phyloP scores from a whole-genome alignment of 2,888 invertebrate species.

The Scaptomyza parva region DNA sequence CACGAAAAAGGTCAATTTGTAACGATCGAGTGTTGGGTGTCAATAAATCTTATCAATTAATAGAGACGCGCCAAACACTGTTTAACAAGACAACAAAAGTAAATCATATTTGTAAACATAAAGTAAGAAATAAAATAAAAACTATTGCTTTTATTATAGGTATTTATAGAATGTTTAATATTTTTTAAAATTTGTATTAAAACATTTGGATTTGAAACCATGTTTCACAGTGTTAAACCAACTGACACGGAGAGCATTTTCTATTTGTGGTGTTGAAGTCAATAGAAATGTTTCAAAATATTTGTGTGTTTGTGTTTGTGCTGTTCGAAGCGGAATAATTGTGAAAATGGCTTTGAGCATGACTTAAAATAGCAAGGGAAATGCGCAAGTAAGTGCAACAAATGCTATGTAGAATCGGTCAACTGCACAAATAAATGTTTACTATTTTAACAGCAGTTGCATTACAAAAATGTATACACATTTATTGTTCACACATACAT shows the following conservation, averaged over 20 bases:
- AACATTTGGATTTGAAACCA: neutral
- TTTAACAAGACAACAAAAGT: constrained; percentile 1
- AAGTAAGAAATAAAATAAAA: too few species aligned
- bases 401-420: constrained; percentile 3
- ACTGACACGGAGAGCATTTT: constrained; percentile 10
- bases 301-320: constrained; percentile 24
- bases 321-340: constrained; percentile 11
- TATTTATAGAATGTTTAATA: too few species aligned
- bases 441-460: neutral
- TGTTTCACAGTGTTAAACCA: constrained; percentile 25
- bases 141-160: neutral
- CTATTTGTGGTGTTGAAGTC: constrained; percentile 29
- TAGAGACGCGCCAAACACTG: constrained; percentile 32
- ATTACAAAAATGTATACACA: neutral
- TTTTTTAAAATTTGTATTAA: neutral
- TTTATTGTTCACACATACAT: neutral
- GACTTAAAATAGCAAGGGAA: constrained; percentile 7
- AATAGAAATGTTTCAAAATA: constrained; percentile 65
- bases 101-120: too few species aligned
- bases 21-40: constrained; percentile 51
- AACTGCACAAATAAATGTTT: constrained; percentile 1
- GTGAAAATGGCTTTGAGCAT: constrained; percentile 1
- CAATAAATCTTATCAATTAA: constrained; percentile 75
- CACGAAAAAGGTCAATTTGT: constrained; percentile 49
- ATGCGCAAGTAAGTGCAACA: constrained; percentile 3